Conservation (phyloP, 2,888 invertebrate genomes). For the Spodoptera littoralis region DNA sequence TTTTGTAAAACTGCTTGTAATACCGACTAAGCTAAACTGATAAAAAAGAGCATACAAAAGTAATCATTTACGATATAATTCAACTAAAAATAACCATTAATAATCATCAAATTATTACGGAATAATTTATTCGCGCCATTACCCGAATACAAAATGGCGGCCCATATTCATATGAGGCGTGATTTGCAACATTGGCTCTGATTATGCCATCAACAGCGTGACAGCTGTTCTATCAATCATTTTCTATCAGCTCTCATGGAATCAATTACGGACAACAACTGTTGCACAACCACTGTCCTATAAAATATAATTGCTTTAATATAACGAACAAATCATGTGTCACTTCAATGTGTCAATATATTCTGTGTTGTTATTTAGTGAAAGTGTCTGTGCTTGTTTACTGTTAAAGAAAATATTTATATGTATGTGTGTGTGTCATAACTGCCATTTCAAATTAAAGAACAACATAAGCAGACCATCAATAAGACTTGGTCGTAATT, state of each 20-base stretch:
- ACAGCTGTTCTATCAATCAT: slow-evolving; percentile 59
- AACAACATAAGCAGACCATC: too few relatives aligned
- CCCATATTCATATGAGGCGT: slow-evolving; percentile 46
- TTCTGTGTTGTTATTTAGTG: slow-evolving; percentile 18
- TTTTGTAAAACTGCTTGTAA: too few relatives aligned
- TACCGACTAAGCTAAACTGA: too few relatives aligned
- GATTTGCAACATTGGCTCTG: slow-evolving; percentile 56
- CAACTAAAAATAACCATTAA: slow-evolving; percentile 43
- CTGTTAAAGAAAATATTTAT: too few relatives aligned
- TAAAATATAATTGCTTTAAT: slow-evolving; percentile 60
- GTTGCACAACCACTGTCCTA: slow-evolving; percentile 50
- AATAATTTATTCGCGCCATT: slow-evolving; percentile 54
- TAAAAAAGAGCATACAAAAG: too few relatives aligned
- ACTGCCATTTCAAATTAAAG: too few relatives aligned
- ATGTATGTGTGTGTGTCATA: too few relatives aligned
- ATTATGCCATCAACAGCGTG: slow-evolving; percentile 57
- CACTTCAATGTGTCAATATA: slow-evolving; percentile 37
- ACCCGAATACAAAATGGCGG: slow-evolving; percentile 51
- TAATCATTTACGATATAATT: slow-evolving; percentile 20
- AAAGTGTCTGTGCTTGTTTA: slow-evolving; percentile 8
- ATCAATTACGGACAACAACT: slow-evolving; percentile 56
- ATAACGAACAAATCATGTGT: slow-evolving; percentile 34
- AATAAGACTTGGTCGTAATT: too few relatives aligned
- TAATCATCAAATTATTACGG: slow-evolving; percentile 46
- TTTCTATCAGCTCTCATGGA: slow-evolving; percentile 55